Conservation (phyloP, 2,797 vertebrate species). For the Trachops cirrhosus region DNA sequence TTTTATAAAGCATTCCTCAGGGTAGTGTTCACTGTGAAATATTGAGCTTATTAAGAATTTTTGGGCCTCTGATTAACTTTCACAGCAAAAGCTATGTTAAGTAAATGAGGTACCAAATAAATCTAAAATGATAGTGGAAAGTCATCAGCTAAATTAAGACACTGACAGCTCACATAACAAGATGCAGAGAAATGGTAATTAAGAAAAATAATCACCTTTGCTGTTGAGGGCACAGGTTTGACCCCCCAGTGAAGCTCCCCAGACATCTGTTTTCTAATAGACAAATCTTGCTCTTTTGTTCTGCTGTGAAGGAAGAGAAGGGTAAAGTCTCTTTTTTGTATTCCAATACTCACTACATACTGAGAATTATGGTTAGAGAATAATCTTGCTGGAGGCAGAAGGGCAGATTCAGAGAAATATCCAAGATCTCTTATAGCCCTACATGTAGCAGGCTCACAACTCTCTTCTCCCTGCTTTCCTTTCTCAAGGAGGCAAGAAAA, state of each 20-base stretch:
- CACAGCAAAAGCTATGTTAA: constrained; percentile 62
- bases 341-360: not conserved
- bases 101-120: constrained; percentile 74
- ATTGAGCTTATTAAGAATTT: constrained; percentile 74
- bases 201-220: constrained; percentile 73
- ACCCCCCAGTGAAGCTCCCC: constrained; percentile 40
- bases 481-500: not conserved
- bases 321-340: not conserved
- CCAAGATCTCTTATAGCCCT: not conserved
- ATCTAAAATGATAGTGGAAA: constrained; percentile 67
- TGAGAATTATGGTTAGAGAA: not conserved
- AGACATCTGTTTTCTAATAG: constrained; percentile 40
- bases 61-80: constrained; percentile 65
- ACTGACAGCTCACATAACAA: constrained; percentile 54
- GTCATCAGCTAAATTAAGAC: constrained; percentile 66
- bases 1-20: constrained; percentile 50
- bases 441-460: not conserved
- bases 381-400: not conserved
- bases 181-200: constrained; percentile 65
- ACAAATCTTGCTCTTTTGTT: not conserved
- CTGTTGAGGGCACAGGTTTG: constrained; percentile 52
- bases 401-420: not conserved
- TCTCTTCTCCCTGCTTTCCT: not conserved
- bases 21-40: constrained; percentile 60
- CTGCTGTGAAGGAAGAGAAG: not conserved